These are phyloP conservation scores for Scaptomyza montana DNA, from an alignment of 1,140 invertebrate genomes.

Conservation along the genomic window DNA sequence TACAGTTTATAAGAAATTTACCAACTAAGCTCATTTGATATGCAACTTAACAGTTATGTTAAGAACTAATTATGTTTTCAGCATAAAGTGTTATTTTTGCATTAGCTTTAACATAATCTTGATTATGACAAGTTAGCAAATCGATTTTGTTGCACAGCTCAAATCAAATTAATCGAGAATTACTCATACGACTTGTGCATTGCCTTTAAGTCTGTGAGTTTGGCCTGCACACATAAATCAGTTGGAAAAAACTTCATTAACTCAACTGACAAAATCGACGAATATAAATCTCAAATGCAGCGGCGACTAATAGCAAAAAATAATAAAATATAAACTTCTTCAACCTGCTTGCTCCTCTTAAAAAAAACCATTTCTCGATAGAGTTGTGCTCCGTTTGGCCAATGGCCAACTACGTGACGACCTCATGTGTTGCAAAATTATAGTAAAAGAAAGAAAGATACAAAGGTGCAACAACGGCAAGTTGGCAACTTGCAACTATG, in stretches of 20 bases:
- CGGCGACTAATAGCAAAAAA: too few species aligned
- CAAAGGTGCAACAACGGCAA: not conserved
- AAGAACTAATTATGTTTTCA: too few species aligned
- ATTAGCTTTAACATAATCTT: not conserved
- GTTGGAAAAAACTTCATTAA: slow-evolving; percentile 64
- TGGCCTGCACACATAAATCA: slow-evolving; percentile 62
- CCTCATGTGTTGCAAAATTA: slow-evolving; percentile 37
- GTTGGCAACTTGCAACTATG: slow-evolving; percentile 25
- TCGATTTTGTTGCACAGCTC: slow-evolving; percentile 14
- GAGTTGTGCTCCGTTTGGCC: slow-evolving; percentile 18
- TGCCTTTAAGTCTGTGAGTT: slow-evolving; percentile 15
- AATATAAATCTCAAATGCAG: slow-evolving; percentile 58
- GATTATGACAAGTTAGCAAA: not conserved
- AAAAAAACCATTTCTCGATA: not conserved
- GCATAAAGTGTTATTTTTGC: not conserved
- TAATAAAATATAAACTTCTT: not conserved
- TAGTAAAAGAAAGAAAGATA: slow-evolving; percentile 20
- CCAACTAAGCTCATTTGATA: too few species aligned
- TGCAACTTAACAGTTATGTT: too few species aligned
- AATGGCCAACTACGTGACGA: slow-evolving; percentile 49
- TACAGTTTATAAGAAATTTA: not conserved
- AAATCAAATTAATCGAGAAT: slow-evolving; percentile 29
- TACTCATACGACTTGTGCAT: slow-evolving; percentile 11
- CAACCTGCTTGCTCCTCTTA: slow-evolving; percentile 7
- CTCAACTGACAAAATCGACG: slow-evolving; percentile 73